These are phyloP conservation scores for Macroramphosus scolopax DNA, from an alignment of 2,797 vertebrate genomes.

Conservation along the genomic window DNA sequence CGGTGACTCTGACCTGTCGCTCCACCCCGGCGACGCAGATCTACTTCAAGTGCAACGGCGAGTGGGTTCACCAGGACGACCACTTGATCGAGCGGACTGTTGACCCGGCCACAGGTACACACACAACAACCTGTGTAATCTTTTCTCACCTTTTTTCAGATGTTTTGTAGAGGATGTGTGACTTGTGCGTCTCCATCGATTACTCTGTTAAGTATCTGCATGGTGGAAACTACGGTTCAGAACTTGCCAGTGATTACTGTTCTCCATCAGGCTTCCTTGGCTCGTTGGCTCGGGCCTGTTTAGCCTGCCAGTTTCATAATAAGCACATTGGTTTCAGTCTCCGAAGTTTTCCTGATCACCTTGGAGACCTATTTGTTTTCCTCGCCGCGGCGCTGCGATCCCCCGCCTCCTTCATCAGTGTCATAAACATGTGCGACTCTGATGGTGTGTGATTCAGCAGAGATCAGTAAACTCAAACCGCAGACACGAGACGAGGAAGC, in stretches of 20 bases:
- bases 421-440: conserved; percentile 67
- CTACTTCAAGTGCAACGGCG: conserved; percentile 99
- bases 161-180: conserved; percentile 8
- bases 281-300: conserved; percentile 64
- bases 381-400: conserved; percentile 41
- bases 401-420: conserved; percentile 58
- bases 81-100: conserved; percentile 88
- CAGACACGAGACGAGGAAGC: conserved; percentile 50
- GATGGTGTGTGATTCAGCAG: conserved; percentile 65
- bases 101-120: conserved; percentile 86
- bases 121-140: neutral
- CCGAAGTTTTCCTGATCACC: conserved; percentile 66
- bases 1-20: conserved; percentile 91
- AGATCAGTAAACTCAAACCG: conserved; percentile 65
- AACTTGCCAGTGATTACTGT: conserved; percentile 66
- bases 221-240: conserved; percentile 49
- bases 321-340: conserved; percentile 68
- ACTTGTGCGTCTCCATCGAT: conserved; percentile 28
- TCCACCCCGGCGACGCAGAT: conserved; percentile 95
- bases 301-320: conserved; percentile 66
- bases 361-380: conserved; percentile 75
- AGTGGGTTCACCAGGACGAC: conserved; percentile 98
- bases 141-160: neutral
- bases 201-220: conserved; percentile 50
- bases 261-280: conserved; percentile 57